Evolutionary conservation across 2,888 invertebrate genomes (phyloP).

Genomic region (Unio delphinus): DNA sequence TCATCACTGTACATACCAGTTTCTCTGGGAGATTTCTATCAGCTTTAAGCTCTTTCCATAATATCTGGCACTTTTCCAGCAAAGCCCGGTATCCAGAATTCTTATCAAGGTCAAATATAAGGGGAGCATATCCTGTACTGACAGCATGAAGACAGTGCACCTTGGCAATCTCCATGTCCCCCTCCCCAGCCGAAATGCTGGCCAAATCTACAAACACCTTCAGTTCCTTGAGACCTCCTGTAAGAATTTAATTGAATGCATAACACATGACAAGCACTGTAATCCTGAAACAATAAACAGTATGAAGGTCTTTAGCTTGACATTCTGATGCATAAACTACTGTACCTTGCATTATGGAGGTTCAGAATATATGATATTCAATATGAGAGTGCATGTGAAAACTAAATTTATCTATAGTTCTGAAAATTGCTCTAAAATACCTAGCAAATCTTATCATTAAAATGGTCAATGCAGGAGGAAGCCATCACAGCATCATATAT

Average conservation of each 20-base stretch:
- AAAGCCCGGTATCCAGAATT: slow-evolving; percentile 33
- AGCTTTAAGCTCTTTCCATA: slow-evolving; percentile 41
- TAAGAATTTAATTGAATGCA: neutral
- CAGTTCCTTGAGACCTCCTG: slow-evolving; percentile 30
- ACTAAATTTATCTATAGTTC: no score
- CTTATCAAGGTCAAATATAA: slow-evolving; percentile 53
- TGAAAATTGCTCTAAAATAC: no score
- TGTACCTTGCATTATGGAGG: no score
- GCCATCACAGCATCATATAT: no score
- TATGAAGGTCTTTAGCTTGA: no score
- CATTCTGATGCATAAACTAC: no score
- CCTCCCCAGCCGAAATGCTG: slow-evolving; percentile 54
- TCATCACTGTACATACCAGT: slow-evolving; percentile 35
- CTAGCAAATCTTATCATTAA: no score
- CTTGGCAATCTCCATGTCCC: slow-evolving; percentile 46
- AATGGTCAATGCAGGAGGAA: no score
- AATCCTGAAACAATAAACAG: no score
- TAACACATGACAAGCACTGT: no score
- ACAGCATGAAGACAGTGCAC: slow-evolving; percentile 51
- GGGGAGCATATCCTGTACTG: slow-evolving; percentile 53
- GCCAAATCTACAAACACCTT: slow-evolving; percentile 57
- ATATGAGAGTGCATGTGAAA: no score
- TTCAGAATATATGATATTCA: no score
- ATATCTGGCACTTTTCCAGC: slow-evolving; percentile 35
- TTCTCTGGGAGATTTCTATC: slow-evolving; percentile 47